A percentile compares a stretch with the other conserved stretches of the same genome.
Conservation (phyloP, 2,797 vertebrate species). For the Peromyscus melanophrys region DNA sequence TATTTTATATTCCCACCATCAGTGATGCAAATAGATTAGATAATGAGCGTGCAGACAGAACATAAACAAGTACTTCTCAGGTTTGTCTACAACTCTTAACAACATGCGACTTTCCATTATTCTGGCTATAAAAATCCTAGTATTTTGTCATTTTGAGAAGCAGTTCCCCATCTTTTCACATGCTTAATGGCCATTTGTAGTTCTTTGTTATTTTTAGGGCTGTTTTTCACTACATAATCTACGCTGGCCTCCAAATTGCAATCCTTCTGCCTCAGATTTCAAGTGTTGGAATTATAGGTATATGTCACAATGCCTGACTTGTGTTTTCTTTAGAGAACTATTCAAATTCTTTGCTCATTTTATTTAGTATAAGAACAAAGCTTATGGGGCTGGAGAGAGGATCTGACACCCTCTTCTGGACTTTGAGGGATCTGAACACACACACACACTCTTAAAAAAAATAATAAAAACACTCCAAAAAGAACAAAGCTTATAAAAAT, state of each 20-base stretch:
- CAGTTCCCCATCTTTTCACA: background rate
- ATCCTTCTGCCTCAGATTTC: background rate
- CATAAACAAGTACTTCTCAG: background rate
- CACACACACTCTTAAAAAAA: background rate
- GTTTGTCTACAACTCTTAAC: background rate
- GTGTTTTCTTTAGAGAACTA: background rate
- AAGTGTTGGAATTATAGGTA: background rate
- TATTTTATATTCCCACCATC: background rate
- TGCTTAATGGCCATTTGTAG: background rate
- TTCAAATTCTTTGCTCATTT: slow-evolving; percentile 11
- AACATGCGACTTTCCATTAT: background rate
- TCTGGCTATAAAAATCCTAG: background rate
- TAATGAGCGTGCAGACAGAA: background rate
- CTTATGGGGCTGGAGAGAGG: background rate
- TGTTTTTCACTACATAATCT: background rate
- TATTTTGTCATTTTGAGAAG: background rate
- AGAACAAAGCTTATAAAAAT: background rate
- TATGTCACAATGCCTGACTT: background rate
- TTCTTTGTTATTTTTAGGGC: background rate
- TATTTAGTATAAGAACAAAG: background rate
- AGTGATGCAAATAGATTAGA: background rate
- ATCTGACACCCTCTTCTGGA: background rate
- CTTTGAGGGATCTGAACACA: background rate
- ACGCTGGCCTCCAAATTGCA: background rate
- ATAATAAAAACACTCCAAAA: background rate